Conservation (phyloP, 2,113 vertebrate genomes). For the Muscicapa adusta region DNA sequence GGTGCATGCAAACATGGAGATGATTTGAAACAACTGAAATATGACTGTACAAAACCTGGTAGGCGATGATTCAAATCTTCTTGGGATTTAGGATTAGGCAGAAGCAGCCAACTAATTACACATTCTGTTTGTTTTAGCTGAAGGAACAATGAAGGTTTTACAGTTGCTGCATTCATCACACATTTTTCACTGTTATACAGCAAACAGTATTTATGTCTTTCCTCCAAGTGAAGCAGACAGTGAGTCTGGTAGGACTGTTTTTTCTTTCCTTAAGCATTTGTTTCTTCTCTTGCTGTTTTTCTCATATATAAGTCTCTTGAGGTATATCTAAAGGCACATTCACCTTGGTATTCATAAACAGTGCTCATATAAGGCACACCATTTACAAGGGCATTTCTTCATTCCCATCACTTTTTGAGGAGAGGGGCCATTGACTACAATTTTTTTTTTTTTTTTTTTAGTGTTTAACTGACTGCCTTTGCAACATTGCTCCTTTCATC, state of each 20-base stretch:
- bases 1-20: not conserved
- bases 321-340: not conserved
- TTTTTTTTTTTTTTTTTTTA: not conserved
- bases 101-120: slow-evolving; percentile 53
- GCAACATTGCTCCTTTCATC: not conserved
- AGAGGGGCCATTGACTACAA: not conserved
- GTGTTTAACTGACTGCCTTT: not conserved
- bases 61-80: not conserved
- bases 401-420: not conserved
- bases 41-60: not conserved
- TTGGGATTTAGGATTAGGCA: slow-evolving; percentile 25
- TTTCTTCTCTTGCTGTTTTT: slow-evolving; percentile 25
- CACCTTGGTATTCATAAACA: not conserved
- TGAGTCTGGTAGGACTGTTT: slow-evolving; percentile 47
- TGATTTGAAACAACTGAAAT: not conserved
- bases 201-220: slow-evolving; percentile 67
- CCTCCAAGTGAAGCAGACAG: slow-evolving; percentile 58
- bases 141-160: slow-evolving; percentile 40
- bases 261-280: not conserved
- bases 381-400: not conserved
- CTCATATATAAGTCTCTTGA: slow-evolving; percentile 19
- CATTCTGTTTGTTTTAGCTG: slow-evolving; percentile 25
- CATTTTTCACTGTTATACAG: slow-evolving; percentile 45
- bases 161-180: slow-evolving; percentile 30
- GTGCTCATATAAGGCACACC: not conserved